A percentile compares a stretch with the other conserved stretches of the same genome.
phyloP scores from a whole-genome alignment of 2,113 vertebrate genomes.

The Takifugu bimaculatus region DNA sequence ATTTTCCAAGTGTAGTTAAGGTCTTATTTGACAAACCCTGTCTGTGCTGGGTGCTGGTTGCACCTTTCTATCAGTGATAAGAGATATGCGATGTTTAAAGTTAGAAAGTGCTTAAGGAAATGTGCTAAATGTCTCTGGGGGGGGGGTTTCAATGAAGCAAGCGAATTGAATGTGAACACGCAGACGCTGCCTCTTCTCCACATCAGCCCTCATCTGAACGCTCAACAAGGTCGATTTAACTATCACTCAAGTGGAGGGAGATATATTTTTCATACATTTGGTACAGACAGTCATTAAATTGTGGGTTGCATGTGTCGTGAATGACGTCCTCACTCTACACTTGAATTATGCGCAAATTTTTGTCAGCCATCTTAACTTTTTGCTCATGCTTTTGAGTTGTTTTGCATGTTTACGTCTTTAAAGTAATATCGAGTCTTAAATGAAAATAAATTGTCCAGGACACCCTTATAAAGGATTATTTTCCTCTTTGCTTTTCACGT shows the following conservation, averaged over 20 bases:
- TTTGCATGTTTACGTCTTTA: conserved; percentile 35
- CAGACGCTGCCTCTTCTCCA: background rate
- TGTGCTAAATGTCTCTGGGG: background rate
- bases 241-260: background rate
- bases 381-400: conserved; percentile 15
- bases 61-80: conserved; percentile 11
- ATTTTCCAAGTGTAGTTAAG: conserved; percentile 16
- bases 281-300: conserved; percentile 2
- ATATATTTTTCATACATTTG: conserved; percentile 10
- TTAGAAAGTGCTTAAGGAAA: background rate
- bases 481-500: conserved; percentile 37
- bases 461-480: conserved; percentile 30
- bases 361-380: conserved; percentile 16
- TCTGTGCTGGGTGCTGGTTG: conserved; percentile 34
- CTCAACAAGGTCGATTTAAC: background rate
- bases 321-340: conserved; percentile 5
- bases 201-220: background rate
- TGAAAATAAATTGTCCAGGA: conserved; percentile 50
- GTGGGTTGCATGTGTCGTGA: conserved; percentile 15
- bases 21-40: conserved; percentile 45
- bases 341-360: conserved; percentile 35
- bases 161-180: too few relatives aligned
- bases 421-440: background rate
- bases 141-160: background rate
- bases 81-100: background rate